Base-by-base conservation (phyloP, 2,113 vertebrate genomes). In the Dryoscopus gambensis region DNA sequence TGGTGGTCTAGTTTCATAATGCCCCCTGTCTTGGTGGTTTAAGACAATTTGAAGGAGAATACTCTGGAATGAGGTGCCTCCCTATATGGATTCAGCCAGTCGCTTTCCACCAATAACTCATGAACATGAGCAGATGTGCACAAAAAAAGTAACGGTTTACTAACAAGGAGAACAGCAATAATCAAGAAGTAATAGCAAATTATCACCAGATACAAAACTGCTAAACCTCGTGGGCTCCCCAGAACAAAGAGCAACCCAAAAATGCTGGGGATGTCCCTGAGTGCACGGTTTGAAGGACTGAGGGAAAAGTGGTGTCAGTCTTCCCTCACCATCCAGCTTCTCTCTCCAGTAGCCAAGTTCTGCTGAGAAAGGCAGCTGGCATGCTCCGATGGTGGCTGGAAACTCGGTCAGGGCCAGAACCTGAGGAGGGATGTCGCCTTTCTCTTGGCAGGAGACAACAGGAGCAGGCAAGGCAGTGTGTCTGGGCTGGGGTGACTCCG, bases 401-500 rank as follows among this genome's bases (percentile, higher is more conserved):
- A 64, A n/a, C 15, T 49, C 0, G 1, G 23, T 6, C 24, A 16
- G 10, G 24, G 30, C 50, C 23, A 49, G 35, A 65, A 57, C 0
- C 1, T 5, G 3, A 0, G 0, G 23, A 40, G 30, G 23, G 50
- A 56, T n/a, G 6, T 33, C 0, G 3, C 12, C 23, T 24, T 56
- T 39, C 23, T 13, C 6, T n/a, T 1, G 2, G 15, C 28, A n/a
- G 70, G 24, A n/a, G 50, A 55, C 12, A 28, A 15, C 6, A n/a
- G n/a, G 15, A 47, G n/a, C 49, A 47, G n/a, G 23, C 19, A 56
- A 39, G 23, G 23, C 40, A 8, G 15, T 6, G 28, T 5, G 9
- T 37, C 18, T 15, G 57, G 50, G 30, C 50, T 30, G 19, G 12
- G 40, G 14, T 19, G 23, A 28, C 40, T 64, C 59, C 1, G 0